phyloP scores from a whole-genome alignment of 92 coral and sea anemone genomes.

The Bergia puertoricense region DNA sequence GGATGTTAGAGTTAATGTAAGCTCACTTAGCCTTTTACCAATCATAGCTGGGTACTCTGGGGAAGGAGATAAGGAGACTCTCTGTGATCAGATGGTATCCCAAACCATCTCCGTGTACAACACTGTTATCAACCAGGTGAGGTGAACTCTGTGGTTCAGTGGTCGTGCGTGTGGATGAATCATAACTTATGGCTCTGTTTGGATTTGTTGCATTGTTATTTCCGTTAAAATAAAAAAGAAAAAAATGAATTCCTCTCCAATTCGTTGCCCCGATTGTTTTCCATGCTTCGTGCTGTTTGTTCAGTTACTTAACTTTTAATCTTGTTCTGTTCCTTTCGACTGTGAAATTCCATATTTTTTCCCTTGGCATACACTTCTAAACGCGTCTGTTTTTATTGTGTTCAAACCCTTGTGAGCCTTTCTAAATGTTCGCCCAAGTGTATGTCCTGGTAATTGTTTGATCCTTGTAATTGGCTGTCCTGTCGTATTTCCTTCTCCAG shows the following conservation, averaged over 20 bases:
- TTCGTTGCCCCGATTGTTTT: neutral
- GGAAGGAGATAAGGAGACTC: constrained; percentile 69
- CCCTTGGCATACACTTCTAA: too few relatives aligned
- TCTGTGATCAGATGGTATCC: constrained; percentile 79
- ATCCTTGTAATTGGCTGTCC: neutral
- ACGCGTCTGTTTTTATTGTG: too few relatives aligned
- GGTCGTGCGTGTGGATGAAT: neutral
- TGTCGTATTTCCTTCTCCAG: neutral
- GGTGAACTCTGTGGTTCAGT: neutral
- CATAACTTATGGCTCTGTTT: neutral
- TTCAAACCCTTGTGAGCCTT: neutral
- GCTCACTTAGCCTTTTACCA: neutral
- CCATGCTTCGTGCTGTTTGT: neutral
- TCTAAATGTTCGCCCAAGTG: neutral
- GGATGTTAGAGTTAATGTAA: neutral
- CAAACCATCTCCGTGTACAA: constrained; percentile 89
- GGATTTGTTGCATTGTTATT: neutral
- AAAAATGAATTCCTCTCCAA: neutral
- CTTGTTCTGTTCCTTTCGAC: neutral
- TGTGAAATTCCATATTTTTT: neutral
- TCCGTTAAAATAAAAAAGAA: too few relatives aligned
- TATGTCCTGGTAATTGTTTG: neutral
- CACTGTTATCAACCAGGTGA: constrained; percentile 92
- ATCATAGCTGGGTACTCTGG: constrained; percentile 76
- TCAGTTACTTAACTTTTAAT: neutral